Conservation (phyloP, 1,140 invertebrate genomes). For the Pectinophora gossypiella region DNA sequence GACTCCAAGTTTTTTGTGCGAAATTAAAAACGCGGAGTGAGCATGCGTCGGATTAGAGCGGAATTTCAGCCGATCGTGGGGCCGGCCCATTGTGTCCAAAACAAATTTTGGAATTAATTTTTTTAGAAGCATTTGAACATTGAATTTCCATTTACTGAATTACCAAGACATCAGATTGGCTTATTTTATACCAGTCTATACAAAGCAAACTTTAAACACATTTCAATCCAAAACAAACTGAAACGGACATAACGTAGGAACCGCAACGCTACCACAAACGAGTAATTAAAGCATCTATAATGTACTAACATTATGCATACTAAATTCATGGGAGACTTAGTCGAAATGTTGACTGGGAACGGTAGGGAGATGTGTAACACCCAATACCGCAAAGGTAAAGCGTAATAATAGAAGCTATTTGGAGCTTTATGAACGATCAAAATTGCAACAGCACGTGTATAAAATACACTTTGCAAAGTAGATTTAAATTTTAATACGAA, state of each 20-base stretch:
- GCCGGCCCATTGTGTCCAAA: conserved; percentile 45
- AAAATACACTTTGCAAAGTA: conserved; percentile 75
- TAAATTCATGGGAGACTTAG: conserved; percentile 62
- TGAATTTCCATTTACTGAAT: conserved; percentile 51
- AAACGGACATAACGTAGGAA: conserved; percentile 32
- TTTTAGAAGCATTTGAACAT: conserved; percentile 46
- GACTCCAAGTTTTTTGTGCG: conserved; percentile 66
- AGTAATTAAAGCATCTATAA: conserved; percentile 68
- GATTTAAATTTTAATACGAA: conserved; percentile 75
- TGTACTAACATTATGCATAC: conserved; percentile 68
- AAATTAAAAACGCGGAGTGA: conserved; percentile 71
- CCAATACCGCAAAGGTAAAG: conserved; percentile 66
- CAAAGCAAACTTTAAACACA: background rate
- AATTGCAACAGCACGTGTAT: conserved; percentile 73
- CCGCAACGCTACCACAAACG: conserved; percentile 55
- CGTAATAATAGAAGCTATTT: conserved; percentile 70
- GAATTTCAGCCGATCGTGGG: conserved; percentile 61
- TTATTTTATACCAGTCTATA: too few species aligned
- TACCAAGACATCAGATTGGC: too few species aligned
- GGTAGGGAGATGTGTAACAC: conserved; percentile 58
- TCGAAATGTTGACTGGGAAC: conserved; percentile 51
- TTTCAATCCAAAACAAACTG: conserved; percentile 13
- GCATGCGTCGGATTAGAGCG: conserved; percentile 69
- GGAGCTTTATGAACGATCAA: conserved; percentile 72
- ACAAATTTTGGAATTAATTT: conserved; percentile 58